Evolutionary conservation across 2,888 invertebrate species (phyloP).

Genomic region (Odontomyia ornata): DNA sequence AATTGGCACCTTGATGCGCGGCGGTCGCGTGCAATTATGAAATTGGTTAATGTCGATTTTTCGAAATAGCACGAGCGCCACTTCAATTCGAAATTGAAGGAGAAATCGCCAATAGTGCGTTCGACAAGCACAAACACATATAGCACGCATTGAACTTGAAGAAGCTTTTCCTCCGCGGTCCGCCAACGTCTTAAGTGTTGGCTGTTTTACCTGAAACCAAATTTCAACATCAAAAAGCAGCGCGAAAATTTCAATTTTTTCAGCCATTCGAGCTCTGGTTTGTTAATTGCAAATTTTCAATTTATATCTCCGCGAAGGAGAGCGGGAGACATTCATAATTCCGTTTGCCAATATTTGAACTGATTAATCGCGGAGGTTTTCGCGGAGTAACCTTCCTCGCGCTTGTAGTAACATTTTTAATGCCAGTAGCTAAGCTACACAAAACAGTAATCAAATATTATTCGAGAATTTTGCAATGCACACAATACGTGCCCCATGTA

Average conservation of each 20-base stretch:
- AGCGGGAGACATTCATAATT: background rate
- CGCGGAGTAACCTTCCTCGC: background rate
- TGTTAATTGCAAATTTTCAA: conserved; percentile 6
- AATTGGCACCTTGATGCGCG: background rate
- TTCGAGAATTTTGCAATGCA: background rate
- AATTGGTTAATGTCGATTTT: conserved; percentile 7
- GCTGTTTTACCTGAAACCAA: conserved; percentile 3
- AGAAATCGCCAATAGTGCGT: conserved; percentile 16
- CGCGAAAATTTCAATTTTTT: background rate
- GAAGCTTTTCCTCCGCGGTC: background rate
- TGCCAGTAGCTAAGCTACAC: background rate
- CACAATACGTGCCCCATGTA: background rate
- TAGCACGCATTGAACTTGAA: conserved; percentile 22
- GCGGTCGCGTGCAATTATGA: conserved; percentile 17
- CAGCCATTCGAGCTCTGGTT: background rate
- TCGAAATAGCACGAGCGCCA: conserved; percentile 23
- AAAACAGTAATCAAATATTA: conserved; percentile 9
- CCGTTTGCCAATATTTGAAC: conserved; percentile 32
- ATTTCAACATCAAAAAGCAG: background rate
- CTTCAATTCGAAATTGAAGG: conserved; percentile 9
- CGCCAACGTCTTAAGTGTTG: background rate
- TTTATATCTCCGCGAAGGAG: background rate
- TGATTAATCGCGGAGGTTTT: conserved; percentile 13
- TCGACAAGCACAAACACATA: background rate
- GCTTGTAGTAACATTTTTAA: background rate